phyloP scores from a whole-genome alignment of 2,888 invertebrate genomes.

The Drosophila planitibia region DNA sequence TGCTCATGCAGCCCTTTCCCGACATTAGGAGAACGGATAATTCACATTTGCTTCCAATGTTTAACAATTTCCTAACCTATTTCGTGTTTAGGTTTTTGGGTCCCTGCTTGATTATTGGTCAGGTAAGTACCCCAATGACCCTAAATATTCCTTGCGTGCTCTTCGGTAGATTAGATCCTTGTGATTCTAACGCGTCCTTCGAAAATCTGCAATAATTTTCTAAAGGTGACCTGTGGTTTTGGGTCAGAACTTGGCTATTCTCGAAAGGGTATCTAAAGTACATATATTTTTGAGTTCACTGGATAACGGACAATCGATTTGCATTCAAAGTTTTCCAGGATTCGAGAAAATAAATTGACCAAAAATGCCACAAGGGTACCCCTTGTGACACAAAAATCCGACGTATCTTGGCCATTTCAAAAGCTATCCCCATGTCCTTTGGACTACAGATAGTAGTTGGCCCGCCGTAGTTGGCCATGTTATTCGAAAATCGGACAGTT shows the following conservation, averaged over 20 bases:
- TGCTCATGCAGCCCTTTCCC: conserved; percentile 35
- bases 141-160: not conserved
- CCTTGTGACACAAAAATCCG: not conserved
- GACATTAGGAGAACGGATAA: not conserved
- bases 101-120: conserved; percentile 32
- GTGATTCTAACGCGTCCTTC: not conserved
- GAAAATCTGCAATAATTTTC: not conserved
- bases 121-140: conserved; percentile 27
- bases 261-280: not conserved
- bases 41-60: not conserved
- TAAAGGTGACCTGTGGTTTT: not conserved
- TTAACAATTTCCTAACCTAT: not conserved
- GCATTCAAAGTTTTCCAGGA: too few relatives aligned
- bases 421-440: not conserved
- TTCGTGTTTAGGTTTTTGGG: conserved; percentile 21
- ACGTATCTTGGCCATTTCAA: not conserved
- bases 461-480: not conserved
- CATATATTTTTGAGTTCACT: too few relatives aligned
- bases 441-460: not conserved
- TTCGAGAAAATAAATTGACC: too few relatives aligned
- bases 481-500: rapidly evolving
- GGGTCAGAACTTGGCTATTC: not conserved
- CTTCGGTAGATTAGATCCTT: not conserved
- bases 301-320: too few relatives aligned
- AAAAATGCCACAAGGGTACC: too few relatives aligned